These are phyloP conservation scores for Drosophila macrothrix DNA, from an alignment of 2,888 invertebrate genomes.

Conservation along the genomic window DNA sequence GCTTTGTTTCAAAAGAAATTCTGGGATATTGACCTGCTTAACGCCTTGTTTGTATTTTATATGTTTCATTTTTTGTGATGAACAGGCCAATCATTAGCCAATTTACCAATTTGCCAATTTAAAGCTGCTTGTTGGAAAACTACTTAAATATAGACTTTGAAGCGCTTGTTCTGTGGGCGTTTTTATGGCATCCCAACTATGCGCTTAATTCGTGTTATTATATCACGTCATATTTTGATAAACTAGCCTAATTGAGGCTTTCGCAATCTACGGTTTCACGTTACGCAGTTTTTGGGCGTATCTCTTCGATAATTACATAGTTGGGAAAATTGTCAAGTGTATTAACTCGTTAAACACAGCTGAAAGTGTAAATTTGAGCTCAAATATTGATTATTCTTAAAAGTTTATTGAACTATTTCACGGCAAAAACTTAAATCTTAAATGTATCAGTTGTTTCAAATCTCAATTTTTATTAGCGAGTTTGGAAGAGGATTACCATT, in stretches of 20 bases:
- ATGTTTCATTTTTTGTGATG: background rate
- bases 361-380: conserved; percentile 23
- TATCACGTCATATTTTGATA: conserved; percentile 26
- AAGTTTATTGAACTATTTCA: background rate
- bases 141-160: conserved; percentile 38
- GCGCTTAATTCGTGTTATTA: conserved; percentile 66
- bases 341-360: conserved; percentile 9
- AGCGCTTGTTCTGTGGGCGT: conserved; percentile 45
- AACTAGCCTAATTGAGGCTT: conserved; percentile 54
- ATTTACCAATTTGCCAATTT: conserved; percentile 45
- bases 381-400: conserved; percentile 33
- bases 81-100: conserved; percentile 18
- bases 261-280: background rate
- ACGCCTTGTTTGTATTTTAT: background rate
- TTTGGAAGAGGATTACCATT: background rate
- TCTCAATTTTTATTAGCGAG: background rate
- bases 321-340: conserved; percentile 29
- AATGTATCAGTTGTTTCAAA: background rate
- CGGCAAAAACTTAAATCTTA: background rate
- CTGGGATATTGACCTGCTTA: background rate
- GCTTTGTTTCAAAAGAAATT: background rate
- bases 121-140: conserved; percentile 29
- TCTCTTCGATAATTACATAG: conserved; percentile 48
- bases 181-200: conserved; percentile 62
- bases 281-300: conserved; percentile 52